Evolutionary conservation across 2,888 invertebrate genomes (phyloP).

Genomic region (Cosmia trapezina): DNA sequence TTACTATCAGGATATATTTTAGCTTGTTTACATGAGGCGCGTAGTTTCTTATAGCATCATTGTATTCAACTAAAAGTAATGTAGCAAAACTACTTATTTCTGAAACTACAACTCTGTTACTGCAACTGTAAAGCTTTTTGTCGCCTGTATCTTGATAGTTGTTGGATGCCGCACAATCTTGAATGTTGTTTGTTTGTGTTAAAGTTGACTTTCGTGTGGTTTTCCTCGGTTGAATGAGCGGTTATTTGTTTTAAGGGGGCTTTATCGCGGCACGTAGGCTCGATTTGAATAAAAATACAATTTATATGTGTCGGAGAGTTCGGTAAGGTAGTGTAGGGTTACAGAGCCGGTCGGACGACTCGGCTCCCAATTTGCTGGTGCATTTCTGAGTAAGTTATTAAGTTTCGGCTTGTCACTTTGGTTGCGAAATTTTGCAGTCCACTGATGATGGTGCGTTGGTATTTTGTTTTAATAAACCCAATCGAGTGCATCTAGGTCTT

Average conservation of each 20-base stretch:
- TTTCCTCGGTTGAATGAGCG: conserved; percentile 75
- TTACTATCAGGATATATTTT: conserved; percentile 74
- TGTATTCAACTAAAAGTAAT: conserved; percentile 76
- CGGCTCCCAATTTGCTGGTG: conserved; percentile 89
- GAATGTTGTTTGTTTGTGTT: conserved; percentile 70
- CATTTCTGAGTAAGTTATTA: conserved; percentile 90
- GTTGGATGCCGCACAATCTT: conserved; percentile 62
- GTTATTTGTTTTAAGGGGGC: conserved; percentile 88
- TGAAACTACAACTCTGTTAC: conserved; percentile 86
- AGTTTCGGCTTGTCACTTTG: conserved; percentile 89
- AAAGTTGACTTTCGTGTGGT: conserved; percentile 74
- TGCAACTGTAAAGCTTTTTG: conserved; percentile 82
- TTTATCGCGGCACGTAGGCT: conserved; percentile 88
- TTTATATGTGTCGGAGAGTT: conserved; percentile 89
- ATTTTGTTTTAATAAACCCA: conserved; percentile 69
- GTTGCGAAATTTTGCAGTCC: conserved; percentile 88
- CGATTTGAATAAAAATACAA: conserved; percentile 90
- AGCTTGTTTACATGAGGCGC: conserved; percentile 72
- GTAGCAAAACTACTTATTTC: conserved; percentile 76
- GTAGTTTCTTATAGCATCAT: conserved; percentile 75
- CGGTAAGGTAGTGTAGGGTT: conserved; percentile 87
- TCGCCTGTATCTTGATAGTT: conserved; percentile 73
- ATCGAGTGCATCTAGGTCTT: conserved; percentile 68
- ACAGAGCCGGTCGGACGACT: conserved; percentile 86
- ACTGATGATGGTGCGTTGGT: conserved; percentile 70